Percentiles rank a stretch among this genome's conserved stretches.
Evolutionary conservation across 2,797 vertebrate species (phyloP).

Genomic region (Myotis vivesi): DNA sequence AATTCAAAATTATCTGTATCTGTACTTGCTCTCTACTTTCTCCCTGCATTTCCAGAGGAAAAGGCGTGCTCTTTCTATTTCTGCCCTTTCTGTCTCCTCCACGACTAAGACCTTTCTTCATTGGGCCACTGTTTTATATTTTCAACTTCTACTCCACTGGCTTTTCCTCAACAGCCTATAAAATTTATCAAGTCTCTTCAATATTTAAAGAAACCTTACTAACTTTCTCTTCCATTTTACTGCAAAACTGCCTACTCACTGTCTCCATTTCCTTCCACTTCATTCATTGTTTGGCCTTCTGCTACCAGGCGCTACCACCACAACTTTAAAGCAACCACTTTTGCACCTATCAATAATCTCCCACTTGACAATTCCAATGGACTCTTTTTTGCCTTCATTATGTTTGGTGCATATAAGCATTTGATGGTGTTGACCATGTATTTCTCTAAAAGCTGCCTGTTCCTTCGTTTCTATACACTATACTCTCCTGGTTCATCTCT

Average conservation of each 20-base stretch:
- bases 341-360: not conserved
- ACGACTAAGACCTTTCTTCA: not conserved
- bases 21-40: not conserved
- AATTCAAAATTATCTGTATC: not conserved
- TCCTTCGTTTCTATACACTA: not conserved
- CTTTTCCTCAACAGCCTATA: not conserved
- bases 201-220: not conserved
- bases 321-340: not conserved
- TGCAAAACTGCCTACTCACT: not conserved
- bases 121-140: not conserved
- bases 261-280: not conserved
- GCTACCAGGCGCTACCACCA: not conserved
- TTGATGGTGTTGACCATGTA: too few relatives aligned
- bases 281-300: not conserved
- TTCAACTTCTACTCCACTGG: not conserved
- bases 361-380: not conserved
- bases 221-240: not conserved
- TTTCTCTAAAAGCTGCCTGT: not conserved
- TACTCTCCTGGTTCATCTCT: not conserved
- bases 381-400: not conserved
- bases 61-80: not conserved
- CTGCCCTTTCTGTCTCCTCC: not conserved
- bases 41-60: not conserved
- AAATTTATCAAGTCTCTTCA: not conserved
- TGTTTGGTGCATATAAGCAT: not conserved